Evolutionary conservation across 2,797 vertebrate species (phyloP).

Genomic region (Selene dorsalis): DNA sequence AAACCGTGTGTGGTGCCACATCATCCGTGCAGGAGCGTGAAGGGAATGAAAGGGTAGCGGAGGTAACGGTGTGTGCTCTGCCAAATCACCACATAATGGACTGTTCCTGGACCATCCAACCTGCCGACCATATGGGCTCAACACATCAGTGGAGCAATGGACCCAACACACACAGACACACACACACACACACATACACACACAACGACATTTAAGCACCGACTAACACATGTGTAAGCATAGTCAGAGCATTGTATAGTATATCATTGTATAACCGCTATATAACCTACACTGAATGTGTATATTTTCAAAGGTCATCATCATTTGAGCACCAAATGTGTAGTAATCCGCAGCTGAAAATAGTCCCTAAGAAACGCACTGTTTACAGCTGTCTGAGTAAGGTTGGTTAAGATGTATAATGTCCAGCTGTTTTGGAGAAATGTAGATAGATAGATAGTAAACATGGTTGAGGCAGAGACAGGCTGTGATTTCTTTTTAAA

Average conservation of each 20-base stretch:
- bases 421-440: not conserved
- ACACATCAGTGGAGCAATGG: constrained; percentile 39
- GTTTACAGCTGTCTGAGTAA: not conserved
- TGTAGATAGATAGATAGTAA: no score
- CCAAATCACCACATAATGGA: constrained; percentile 75
- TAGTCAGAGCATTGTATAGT: not conserved
- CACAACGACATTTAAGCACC: not conserved
- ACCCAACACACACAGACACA: constrained; percentile 17
- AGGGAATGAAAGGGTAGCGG: constrained; percentile 52
- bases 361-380: not conserved
- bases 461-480: not conserved
- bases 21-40: constrained; percentile 51
- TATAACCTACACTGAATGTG: no score
- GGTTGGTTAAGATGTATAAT: not conserved
- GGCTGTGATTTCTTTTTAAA: not conserved
- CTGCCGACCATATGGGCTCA: constrained; percentile 67
- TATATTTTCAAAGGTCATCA: no score
- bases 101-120: constrained; percentile 55
- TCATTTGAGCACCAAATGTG: not conserved
- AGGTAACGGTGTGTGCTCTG: constrained; percentile 58
- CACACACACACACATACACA: not conserved
- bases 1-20: constrained; percentile 41
- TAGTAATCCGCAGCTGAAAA: not conserved
- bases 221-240: not conserved
- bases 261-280: not conserved